Percentiles rank a stretch among this genome's conserved stretches.
These are phyloP conservation scores for Hydrozoanthus tunicans DNA, from an alignment of 64 coral and sea anemone species.

Conservation along the genomic window DNA sequence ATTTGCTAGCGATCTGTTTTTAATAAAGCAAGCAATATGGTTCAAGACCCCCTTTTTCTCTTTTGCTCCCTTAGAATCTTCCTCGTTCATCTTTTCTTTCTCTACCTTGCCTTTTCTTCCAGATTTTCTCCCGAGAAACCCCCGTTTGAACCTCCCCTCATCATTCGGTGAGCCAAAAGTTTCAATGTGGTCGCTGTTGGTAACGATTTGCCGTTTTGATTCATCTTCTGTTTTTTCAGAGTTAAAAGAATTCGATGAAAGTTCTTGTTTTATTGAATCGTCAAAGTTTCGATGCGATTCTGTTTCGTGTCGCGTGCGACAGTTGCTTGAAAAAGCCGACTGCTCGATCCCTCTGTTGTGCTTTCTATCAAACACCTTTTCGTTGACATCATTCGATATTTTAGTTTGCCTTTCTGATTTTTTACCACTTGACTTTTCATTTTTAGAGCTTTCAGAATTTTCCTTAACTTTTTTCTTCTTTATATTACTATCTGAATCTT, in stretches of 20 bases:
- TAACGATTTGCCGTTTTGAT: not conserved
- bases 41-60: slow-evolving; percentile 69
- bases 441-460: slow-evolving; percentile 16
- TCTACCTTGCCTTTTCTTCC: slow-evolving; percentile 38
- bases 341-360: not conserved
- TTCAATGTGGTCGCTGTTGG: not conserved
- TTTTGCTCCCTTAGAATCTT: slow-evolving; percentile 43
- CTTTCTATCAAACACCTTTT: not conserved
- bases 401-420: not conserved
- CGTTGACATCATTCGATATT: not conserved
- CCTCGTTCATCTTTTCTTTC: slow-evolving; percentile 14
- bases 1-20: slow-evolving; percentile 46
- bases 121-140: slow-evolving; percentile 33
- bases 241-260: not conserved
- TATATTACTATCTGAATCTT: not conserved
- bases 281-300: not conserved
- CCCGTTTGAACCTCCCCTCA: slow-evolving; percentile 18
- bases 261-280: not conserved
- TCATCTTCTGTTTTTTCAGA: not conserved
- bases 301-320: slow-evolving; percentile 1
- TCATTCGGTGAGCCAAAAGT: not conserved
- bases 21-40: slow-evolving; percentile 75
- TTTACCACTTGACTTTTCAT: not conserved
- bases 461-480: slow-evolving; percentile 17
- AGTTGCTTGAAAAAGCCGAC: not conserved